Evolutionary conservation across 2,888 invertebrate species (phyloP).

Genomic region (Periphyllus acericola): DNA sequence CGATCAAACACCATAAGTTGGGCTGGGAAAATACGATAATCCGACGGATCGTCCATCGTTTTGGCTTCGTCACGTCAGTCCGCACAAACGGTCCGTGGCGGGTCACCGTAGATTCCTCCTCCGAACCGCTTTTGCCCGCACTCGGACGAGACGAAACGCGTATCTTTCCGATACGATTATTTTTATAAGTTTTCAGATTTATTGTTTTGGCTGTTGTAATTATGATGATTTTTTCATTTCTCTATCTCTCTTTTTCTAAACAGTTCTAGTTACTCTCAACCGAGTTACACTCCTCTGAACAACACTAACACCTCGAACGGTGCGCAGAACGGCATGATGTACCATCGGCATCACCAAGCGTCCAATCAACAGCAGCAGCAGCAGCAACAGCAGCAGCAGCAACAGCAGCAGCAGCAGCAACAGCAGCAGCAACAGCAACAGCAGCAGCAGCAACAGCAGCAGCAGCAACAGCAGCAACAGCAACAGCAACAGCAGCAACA

Average conservation of each 20-base stretch:
- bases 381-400: conserved; percentile 67
- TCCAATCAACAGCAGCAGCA: conserved; percentile 67
- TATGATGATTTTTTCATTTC: neutral
- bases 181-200: no score
- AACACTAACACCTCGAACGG: conserved; percentile 66
- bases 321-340: conserved; percentile 63
- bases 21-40: no score
- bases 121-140: no score
- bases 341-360: conserved; percentile 66
- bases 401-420: conserved; percentile 66
- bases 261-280: conserved; percentile 67
- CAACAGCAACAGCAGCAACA: conserved; percentile 67
- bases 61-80: no score
- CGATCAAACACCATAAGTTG: neutral
- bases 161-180: no score
- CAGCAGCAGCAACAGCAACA: conserved; percentile 65
- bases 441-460: conserved; percentile 66
- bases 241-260: conserved; percentile 54
- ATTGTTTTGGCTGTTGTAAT: neutral
- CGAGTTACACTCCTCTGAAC: conserved; percentile 60
- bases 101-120: no score
- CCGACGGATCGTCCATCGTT: no score
- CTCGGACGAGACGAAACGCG: no score
- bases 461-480: conserved; percentile 66
- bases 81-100: no score